A percentile compares a stretch with the other conserved stretches of the same genome.
Evolutionary conservation across 1,140 invertebrate species (phyloP).

Genomic region (Formica exsecta): DNA sequence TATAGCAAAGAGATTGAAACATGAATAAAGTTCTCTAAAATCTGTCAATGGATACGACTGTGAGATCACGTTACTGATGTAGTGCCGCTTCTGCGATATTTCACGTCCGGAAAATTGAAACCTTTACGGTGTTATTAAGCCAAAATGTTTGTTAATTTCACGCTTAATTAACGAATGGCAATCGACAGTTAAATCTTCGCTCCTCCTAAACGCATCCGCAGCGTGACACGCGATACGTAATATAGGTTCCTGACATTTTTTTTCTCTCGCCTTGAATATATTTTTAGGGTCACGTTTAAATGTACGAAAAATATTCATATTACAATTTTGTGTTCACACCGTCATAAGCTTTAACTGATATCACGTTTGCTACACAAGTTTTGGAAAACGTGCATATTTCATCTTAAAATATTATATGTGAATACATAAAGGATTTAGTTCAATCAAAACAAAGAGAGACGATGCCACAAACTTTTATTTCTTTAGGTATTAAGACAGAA

Average conservation of each 20-base stretch:
- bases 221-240: neutral
- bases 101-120: constrained; percentile 66
- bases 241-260: constrained; percentile 48
- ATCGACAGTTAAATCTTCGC: constrained; percentile 62
- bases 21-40: neutral
- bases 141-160: constrained; percentile 73
- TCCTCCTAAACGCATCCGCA: constrained; percentile 33
- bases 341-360: constrained; percentile 19
- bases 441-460: constrained; percentile 25
- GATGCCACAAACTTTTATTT: constrained; percentile 34
- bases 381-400: neutral
- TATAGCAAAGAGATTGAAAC: constrained; percentile 14
- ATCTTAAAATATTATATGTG: neutral
- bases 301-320: constrained; percentile 52
- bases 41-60: constrained; percentile 57
- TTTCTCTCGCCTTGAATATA: constrained; percentile 65
- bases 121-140: constrained; percentile 7
- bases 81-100: constrained; percentile 36
- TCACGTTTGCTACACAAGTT: neutral
- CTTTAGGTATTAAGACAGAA: constrained; percentile 36
- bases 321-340: constrained; percentile 44
- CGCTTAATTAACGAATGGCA: constrained; percentile 60
- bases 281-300: constrained; percentile 65
- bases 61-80: constrained; percentile 62
- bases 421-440: constrained; percentile 16